Evolutionary conservation across 2,888 invertebrate species (phyloP), one percentile per base, ranked within the genome.

Genomic region (Amphipoea lucens): DNA sequence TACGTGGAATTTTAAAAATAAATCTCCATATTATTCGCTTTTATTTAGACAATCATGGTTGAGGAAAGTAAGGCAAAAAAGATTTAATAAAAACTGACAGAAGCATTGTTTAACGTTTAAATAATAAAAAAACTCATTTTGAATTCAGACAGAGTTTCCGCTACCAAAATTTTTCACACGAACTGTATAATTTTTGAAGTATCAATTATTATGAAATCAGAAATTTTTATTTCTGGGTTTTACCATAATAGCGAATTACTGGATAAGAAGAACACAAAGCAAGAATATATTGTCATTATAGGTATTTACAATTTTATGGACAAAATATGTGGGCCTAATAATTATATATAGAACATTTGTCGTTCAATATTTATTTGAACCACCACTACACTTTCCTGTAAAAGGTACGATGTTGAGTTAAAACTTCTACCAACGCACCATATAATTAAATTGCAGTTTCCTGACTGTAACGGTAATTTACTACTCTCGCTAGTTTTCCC

Each of bases 371-470:
- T 40, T 40, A 20, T 73, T 77, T 77, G 48, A 78, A 76, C 74
- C 78, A 74, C 17, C 7, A 6, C 11, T 54, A 4, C 17, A 70
- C 23, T n/a, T n/a, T 14, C 4, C 54, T 4, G 40, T 60, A 69
- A 70, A 75, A 68, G 67, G 68, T 48, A 66, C 5, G 20, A 67
- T 73, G 63, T 65, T 70, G 14, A 74, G 60, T 85, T 63, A 36
- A 76, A 84, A 79, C 54, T 84, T 84, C 17, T 4, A 17, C n/a
- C 4, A 74, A 79, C 84, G 63, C 79, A 70, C 51, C 29, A 45
- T 83, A 60, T 83, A 75, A 87, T 84, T 76, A 71, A 86, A 83
- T 78, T 76, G 66, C 73, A 74, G 63, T 76, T 87, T 77, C 57
- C 70, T 48, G 60, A 84, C 51, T 79, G 70, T 48, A 48, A 76